phyloP scores from a whole-genome alignment of 2,888 invertebrate genomes.

The Oconnorella tubifera region DNA sequence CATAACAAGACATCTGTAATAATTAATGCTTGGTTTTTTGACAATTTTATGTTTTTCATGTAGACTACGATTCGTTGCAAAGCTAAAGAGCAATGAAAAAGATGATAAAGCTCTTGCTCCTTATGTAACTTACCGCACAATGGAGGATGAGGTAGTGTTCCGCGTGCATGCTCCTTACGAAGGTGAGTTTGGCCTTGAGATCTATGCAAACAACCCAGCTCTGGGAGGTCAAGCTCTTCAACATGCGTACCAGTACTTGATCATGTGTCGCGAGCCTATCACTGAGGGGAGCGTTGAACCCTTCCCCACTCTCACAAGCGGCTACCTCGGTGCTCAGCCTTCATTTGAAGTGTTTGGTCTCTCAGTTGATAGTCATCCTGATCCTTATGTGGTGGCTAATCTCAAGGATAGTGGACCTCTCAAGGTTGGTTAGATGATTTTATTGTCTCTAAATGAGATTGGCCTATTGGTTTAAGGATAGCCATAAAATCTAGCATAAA shows the following conservation, averaged over 20 bases:
- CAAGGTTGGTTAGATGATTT: conserved; percentile 37
- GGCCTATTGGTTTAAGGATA: too few relatives aligned
- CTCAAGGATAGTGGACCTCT: conserved; percentile 39
- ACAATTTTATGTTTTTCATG: too few relatives aligned
- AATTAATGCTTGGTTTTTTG: too few relatives aligned
- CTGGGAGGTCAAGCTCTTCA: conserved; percentile 51
- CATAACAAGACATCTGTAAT: too few relatives aligned
- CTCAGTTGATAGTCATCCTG: conserved; percentile 45
- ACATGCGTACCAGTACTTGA: conserved; percentile 53
- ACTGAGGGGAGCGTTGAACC: conserved; percentile 44
- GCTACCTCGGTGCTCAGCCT: conserved; percentile 54
- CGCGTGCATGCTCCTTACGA: conserved; percentile 48
- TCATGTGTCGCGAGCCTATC: conserved; percentile 48
- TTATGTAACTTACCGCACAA: conserved; percentile 50
- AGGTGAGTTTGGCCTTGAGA: conserved; percentile 54
- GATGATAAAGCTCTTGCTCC: conserved; percentile 49
- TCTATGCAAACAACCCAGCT: conserved; percentile 54
- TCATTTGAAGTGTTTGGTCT: conserved; percentile 51
- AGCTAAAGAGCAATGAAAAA: conserved; percentile 48
- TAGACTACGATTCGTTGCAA: conserved; percentile 54
- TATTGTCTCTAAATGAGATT: too few relatives aligned
- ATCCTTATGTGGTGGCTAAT: conserved; percentile 51
- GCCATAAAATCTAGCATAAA: too few relatives aligned
- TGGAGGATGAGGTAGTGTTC: conserved; percentile 53
- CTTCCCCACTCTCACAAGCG: conserved; percentile 50